Evolutionary conservation across 53 echinoderm and acorn worm genomes (phyloP).

Genomic region (Echinarachnius parma): DNA sequence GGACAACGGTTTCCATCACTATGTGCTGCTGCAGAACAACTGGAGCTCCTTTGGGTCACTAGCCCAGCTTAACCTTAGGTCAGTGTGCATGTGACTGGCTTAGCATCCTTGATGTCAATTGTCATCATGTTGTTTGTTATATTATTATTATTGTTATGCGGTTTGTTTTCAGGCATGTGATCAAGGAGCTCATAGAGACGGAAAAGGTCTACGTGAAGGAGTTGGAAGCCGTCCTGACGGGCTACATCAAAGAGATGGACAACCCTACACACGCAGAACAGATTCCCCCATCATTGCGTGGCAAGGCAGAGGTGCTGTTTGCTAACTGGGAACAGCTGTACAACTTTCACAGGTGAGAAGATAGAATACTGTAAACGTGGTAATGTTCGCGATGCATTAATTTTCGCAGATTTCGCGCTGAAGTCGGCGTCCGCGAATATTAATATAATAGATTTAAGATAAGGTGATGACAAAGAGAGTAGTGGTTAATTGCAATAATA

Average conservation of each 20-base stretch:
- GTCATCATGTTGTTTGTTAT: no score
- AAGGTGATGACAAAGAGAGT: no score
- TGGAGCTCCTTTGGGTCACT: no score
- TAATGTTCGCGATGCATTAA: no score
- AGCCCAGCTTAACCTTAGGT: neutral
- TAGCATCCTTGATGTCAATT: neutral
- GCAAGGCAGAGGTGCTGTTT: conserved; percentile 81
- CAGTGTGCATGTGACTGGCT: neutral
- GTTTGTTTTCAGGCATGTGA: conserved; percentile 98
- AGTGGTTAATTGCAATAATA: no score
- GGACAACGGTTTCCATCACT: no score
- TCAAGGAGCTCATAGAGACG: conserved; percentile 94
- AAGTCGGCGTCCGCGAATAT: no score
- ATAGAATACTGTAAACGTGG: no score
- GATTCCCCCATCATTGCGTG: conserved; percentile 73
- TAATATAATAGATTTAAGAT: no score
- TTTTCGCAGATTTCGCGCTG: no score
- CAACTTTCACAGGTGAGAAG: conserved; percentile 82
- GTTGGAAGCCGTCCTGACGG: conserved; percentile 71
- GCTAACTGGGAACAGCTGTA: conserved; percentile 88
- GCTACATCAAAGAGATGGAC: conserved; percentile 95
- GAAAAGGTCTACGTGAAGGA: conserved; percentile 96
- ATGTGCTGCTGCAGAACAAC: no score
- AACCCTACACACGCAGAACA: conserved; percentile 69
- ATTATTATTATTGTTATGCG: no score